Percentiles rank a stretch among this genome's conserved stretches.
Evolutionary conservation across 2,113 vertebrate species (phyloP).

Genomic region (Fregetta grallaria): DNA sequence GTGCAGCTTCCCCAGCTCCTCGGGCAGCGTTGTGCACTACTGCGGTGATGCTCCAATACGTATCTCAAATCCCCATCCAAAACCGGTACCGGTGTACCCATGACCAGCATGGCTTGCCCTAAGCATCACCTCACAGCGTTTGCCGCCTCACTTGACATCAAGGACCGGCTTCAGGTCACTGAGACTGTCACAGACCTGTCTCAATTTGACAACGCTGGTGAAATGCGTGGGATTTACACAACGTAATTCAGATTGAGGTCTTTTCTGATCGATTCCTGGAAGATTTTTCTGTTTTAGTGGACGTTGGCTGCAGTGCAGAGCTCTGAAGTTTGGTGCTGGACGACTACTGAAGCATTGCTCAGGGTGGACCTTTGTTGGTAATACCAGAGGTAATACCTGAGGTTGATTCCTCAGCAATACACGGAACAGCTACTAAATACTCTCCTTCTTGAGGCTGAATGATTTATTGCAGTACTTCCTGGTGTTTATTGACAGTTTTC

Average conservation of each 20-base stretch:
- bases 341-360: background rate
- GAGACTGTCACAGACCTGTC: too few relatives aligned
- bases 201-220: background rate
- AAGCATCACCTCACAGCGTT: background rate
- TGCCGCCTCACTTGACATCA: background rate
- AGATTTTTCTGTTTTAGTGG: background rate
- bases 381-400: background rate
- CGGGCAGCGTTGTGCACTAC: fast-evolving
- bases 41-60: fast-evolving
- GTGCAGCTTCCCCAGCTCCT: background rate
- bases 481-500: background rate
- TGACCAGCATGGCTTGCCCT: fast-evolving
- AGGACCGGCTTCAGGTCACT: background rate
- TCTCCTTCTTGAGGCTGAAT: background rate
- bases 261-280: background rate
- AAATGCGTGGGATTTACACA: background rate
- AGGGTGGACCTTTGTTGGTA: background rate
- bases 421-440: background rate
- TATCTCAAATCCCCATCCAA: background rate
- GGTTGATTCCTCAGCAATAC: background rate
- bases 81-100: fast-evolving
- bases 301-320: background rate
- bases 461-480: background rate
- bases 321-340: background rate
- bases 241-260: background rate